Percentiles rank a stretch among this genome's conserved stretches.
These are phyloP conservation scores for Aleiodes alternator DNA, from an alignment of 2,888 invertebrate genomes.

Conservation along the genomic window DNA sequence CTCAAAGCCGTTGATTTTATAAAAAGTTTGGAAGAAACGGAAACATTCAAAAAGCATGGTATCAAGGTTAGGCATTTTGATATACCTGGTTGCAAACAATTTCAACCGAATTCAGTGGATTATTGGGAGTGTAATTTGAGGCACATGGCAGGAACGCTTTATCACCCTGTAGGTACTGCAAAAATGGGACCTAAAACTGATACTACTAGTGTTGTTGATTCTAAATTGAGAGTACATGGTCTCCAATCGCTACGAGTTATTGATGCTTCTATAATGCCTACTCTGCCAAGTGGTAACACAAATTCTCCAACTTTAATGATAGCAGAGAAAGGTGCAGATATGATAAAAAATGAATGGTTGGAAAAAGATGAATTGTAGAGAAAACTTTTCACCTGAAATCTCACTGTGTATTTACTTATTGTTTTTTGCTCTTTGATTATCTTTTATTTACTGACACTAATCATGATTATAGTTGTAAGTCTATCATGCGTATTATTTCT, in stretches of 20 bases:
- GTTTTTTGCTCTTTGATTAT: too few species aligned
- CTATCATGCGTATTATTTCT: too few species aligned
- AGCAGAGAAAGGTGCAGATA: slow-evolving; percentile 81
- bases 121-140: slow-evolving; percentile 77
- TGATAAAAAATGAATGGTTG: slow-evolving; percentile 79
- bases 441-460: too few species aligned
- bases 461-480: too few species aligned
- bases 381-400: neutral
- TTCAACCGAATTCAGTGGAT: slow-evolving; percentile 65
- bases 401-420: too few species aligned
- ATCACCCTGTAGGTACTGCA: slow-evolving; percentile 80
- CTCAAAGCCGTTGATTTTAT: slow-evolving; percentile 64
- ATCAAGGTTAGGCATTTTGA: slow-evolving; percentile 55
- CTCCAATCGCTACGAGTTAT: slow-evolving; percentile 78
- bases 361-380: neutral
- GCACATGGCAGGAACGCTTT: slow-evolving; percentile 78
- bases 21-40: slow-evolving; percentile 54
- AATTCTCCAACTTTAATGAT: slow-evolving; percentile 82
- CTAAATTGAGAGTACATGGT: slow-evolving; percentile 77
- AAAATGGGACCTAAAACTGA: slow-evolving; percentile 80
- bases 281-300: slow-evolving; percentile 79
- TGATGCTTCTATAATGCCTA: slow-evolving; percentile 83
- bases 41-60: slow-evolving; percentile 59
- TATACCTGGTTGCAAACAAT: slow-evolving; percentile 64
- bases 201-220: slow-evolving; percentile 78